These are phyloP conservation scores for Zhuqinia jingwanae DNA, from an alignment of 2,888 invertebrate genomes.

Conservation along the genomic window DNA sequence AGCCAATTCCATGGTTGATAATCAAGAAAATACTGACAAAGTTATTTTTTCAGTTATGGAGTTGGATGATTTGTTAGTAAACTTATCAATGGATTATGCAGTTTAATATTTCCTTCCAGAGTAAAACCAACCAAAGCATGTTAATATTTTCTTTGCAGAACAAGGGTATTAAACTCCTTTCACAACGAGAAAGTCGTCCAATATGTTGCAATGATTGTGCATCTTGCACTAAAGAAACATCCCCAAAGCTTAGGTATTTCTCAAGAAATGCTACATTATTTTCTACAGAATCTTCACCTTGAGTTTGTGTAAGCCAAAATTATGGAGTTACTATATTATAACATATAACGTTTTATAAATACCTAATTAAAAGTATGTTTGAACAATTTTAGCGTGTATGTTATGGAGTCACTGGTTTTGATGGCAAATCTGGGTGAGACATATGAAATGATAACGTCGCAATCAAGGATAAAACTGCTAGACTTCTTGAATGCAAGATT, in stretches of 20 bases:
- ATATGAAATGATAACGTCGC: neutral
- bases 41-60: neutral
- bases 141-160: neutral
- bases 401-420: conserved; percentile 35
- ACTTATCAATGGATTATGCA: no score
- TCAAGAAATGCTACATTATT: neutral
- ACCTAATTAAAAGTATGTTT: no score
- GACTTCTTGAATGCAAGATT: conserved; percentile 80
- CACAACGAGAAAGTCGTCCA: conserved; percentile 76
- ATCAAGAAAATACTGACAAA: conserved; percentile 50
- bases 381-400: conserved; percentile 53
- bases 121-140: neutral
- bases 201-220: conserved; percentile 85
- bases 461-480: conserved; percentile 20
- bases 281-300: conserved; percentile 42
- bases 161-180: conserved; percentile 23
- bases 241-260: conserved; percentile 81
- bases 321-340: no score
- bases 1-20: conserved; percentile 68
- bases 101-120: no score
- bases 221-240: conserved; percentile 81
- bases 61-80: conserved; percentile 20
- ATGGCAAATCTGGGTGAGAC: neutral
- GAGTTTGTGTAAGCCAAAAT: conserved; percentile 59
- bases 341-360: no score